Percentiles rank a stretch among this genome's conserved stretches.
Conservation (phyloP, 2,888 invertebrate species). For the Mechanitis mazaeus region DNA sequence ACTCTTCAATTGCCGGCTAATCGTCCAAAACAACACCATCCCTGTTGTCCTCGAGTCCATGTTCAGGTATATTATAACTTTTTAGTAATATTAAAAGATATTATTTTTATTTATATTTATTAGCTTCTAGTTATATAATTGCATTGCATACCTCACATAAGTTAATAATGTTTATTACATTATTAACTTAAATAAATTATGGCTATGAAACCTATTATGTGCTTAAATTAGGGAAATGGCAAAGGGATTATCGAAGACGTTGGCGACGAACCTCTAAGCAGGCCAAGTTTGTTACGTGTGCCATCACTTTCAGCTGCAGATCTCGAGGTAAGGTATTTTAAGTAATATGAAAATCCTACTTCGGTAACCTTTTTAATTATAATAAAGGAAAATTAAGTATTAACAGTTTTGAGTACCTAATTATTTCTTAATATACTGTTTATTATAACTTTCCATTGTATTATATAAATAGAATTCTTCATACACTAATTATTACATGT, state of each 20-base stretch:
- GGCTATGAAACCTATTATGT: background rate
- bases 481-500: background rate
- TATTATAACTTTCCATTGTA: too few relatives aligned
- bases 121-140: too few relatives aligned
- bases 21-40: constrained; percentile 72
- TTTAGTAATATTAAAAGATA: background rate
- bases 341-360: background rate
- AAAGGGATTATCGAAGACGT: constrained; percentile 45
- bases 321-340: constrained; percentile 55
- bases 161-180: too few relatives aligned
- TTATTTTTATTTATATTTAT: background rate
- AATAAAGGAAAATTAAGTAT: too few relatives aligned
- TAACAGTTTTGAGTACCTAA: too few relatives aligned
- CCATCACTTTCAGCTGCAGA: constrained; percentile 79
- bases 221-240: constrained; percentile 48
- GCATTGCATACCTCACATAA: too few relatives aligned
- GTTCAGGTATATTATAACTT: constrained; percentile 46
- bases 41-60: constrained; percentile 68
- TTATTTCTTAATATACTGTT: too few relatives aligned
- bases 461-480: too few relatives aligned
- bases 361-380: too few relatives aligned
- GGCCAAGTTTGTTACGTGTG: constrained; percentile 77
- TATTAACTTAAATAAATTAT: background rate
- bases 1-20: constrained; percentile 72
- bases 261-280: constrained; percentile 66